Conservation (phyloP, 2,888 invertebrate species). For the Sicus ferrugineus region DNA sequence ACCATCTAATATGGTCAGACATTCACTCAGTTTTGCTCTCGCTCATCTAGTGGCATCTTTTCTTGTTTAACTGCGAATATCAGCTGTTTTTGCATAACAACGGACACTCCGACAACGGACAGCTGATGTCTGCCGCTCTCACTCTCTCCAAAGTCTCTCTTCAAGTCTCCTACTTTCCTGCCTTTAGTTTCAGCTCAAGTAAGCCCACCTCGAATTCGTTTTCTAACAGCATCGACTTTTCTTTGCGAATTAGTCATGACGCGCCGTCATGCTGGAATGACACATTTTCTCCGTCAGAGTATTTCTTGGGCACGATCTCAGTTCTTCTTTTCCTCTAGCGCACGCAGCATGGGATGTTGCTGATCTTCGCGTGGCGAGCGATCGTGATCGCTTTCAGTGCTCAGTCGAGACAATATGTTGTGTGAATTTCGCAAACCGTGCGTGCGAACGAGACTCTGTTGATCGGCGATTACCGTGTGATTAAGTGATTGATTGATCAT, state of each 20-base stretch:
- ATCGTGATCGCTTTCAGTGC: conserved; percentile 14
- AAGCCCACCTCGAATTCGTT: conserved; percentile 9
- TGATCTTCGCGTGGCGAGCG: background rate
- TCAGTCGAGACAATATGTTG: background rate
- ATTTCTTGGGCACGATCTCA: conserved; percentile 19
- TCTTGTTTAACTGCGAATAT: background rate
- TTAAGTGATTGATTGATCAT: conserved; percentile 1
- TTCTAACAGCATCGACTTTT: conserved; percentile 3
- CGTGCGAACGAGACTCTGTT: conserved; percentile 13
- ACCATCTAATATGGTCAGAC: background rate
- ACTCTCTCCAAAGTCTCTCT: conserved; percentile 16
- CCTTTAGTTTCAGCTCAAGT: background rate
- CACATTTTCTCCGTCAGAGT: background rate
- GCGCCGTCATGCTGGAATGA: background rate
- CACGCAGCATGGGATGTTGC: background rate
- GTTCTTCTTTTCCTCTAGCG: conserved; percentile 11
- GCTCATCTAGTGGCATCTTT: background rate
- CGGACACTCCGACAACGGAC: background rate
- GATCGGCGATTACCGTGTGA: background rate
- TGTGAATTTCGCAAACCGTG: conserved; percentile 16
- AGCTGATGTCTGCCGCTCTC: conserved; percentile 23
- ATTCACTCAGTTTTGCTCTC: background rate
- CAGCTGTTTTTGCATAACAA: background rate
- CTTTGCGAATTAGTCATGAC: background rate
- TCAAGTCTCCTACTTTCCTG: background rate